Percentiles rank a stretch among this genome's conserved stretches.
Evolutionary conservation across 1,140 invertebrate species (phyloP).

Genomic region (Drosophila teissieri): DNA sequence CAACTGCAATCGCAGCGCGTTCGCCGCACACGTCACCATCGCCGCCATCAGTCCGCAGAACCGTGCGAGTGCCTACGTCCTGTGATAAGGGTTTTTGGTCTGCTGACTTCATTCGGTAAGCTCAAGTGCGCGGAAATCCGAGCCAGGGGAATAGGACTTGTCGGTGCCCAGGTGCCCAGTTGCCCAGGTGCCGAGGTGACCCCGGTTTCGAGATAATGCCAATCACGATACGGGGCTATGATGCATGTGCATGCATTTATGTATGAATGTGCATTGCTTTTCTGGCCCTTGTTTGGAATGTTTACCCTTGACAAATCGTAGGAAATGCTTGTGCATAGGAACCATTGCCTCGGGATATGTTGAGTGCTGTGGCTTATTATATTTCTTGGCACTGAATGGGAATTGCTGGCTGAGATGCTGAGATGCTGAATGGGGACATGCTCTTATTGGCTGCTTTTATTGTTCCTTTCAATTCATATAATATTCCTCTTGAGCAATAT

Average conservation of each 20-base stretch:
- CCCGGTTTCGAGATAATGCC: constrained; percentile 36
- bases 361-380: constrained; percentile 40
- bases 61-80: constrained; percentile 80
- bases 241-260: constrained; percentile 7
- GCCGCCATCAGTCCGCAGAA: constrained; percentile 69
- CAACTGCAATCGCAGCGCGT: constrained; percentile 60
- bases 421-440: constrained; percentile 14
- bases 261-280: constrained; percentile 13
- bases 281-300: constrained; percentile 23
- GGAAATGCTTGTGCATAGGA: constrained; percentile 28
- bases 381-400: constrained; percentile 28
- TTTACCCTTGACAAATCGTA: constrained; percentile 46
- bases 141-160: constrained; percentile 48
- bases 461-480: constrained; percentile 10
- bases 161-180: constrained; percentile 24
- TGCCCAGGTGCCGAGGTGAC: constrained; percentile 9
- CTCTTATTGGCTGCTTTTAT: constrained; percentile 3
- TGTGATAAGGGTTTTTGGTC: constrained; percentile 82
- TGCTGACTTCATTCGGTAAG: constrained; percentile 83
- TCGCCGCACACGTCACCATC: constrained; percentile 59
- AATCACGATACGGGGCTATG: constrained; percentile 36
- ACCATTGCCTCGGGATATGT: constrained; percentile 31
- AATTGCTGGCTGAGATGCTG: neutral
- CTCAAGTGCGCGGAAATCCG: constrained; percentile 48
- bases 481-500: neutral